phyloP scores from a whole-genome alignment of 1,140 invertebrate species.

The Heliothis subflexa region DNA sequence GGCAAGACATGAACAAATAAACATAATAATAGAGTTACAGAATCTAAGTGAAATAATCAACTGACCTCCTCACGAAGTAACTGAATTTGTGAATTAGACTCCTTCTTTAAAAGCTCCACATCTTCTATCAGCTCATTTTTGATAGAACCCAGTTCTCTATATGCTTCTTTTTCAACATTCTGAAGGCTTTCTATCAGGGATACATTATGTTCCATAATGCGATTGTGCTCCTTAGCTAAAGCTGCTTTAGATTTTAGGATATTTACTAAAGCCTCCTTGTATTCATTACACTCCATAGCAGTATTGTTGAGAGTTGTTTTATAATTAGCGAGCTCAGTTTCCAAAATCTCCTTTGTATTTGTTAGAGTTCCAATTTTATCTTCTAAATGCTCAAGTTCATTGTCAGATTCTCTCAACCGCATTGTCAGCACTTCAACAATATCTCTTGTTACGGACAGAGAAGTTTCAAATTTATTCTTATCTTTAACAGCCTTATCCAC shows the following conservation, averaged over 20 bases:
- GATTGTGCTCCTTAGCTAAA: constrained; percentile 77
- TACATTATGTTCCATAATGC: constrained; percentile 84
- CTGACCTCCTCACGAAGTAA: constrained; percentile 76
- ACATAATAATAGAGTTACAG: neutral
- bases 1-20: too few relatives aligned
- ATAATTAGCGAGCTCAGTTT: constrained; percentile 72
- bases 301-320: constrained; percentile 76
- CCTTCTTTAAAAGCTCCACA: constrained; percentile 79
- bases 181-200: constrained; percentile 80
- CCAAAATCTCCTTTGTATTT: constrained; percentile 71
- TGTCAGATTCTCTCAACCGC: constrained; percentile 81
- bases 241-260: constrained; percentile 82
- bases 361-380: constrained; percentile 74
- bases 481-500: constrained; percentile 77
- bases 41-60: neutral
- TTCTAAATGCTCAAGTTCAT: constrained; percentile 80
- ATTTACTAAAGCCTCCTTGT: constrained; percentile 80
- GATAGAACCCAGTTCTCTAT: constrained; percentile 78
- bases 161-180: constrained; percentile 81
- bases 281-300: constrained; percentile 78
- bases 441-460: constrained; percentile 80
- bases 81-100: constrained; percentile 79
- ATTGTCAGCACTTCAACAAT: constrained; percentile 82
- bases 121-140: constrained; percentile 82
- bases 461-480: constrained; percentile 83